phyloP scores from a whole-genome alignment of 2,113 vertebrate species.

The Pyxicephalus adspersus region DNA sequence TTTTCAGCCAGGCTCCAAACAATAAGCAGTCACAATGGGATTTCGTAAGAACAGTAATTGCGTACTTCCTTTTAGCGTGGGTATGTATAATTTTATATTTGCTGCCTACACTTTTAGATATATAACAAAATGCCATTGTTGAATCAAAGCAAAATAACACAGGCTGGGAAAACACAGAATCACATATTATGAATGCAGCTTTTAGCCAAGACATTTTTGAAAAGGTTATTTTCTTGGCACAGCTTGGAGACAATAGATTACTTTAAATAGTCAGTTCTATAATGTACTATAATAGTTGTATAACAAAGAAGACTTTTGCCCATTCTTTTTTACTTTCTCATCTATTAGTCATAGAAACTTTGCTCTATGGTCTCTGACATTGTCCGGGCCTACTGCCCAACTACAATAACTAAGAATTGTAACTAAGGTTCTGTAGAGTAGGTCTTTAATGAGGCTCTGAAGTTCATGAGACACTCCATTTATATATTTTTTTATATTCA shows the following conservation, averaged over 20 bases:
- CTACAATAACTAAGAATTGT: no score
- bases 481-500: no score
- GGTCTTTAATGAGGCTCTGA: no score
- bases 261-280: conserved; percentile 53
- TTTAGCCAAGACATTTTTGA: conserved; percentile 55
- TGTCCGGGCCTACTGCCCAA: not conserved
- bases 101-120: conserved; percentile 53
- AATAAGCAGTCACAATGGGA: conserved; percentile 36
- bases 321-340: conserved; percentile 26
- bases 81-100: conserved; percentile 56
- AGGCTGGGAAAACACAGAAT: conserved; percentile 52
- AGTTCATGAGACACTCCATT: no score
- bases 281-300: conserved; percentile 54
- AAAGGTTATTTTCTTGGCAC: conserved; percentile 56
- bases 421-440: no score
- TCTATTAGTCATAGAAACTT: conserved; percentile 30
- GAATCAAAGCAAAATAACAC: conserved; percentile 55
- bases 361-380: conserved; percentile 13
- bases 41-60: conserved; percentile 48
- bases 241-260: conserved; percentile 52
- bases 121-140: conserved; percentile 51
- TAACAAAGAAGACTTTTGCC: conserved; percentile 46
- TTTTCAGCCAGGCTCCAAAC: conserved; percentile 23
- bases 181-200: conserved; percentile 51
- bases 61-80: conserved; percentile 53